Evolutionary conservation across 2,113 vertebrate species (phyloP).

Genomic region (Brevimyrus niger): DNA sequence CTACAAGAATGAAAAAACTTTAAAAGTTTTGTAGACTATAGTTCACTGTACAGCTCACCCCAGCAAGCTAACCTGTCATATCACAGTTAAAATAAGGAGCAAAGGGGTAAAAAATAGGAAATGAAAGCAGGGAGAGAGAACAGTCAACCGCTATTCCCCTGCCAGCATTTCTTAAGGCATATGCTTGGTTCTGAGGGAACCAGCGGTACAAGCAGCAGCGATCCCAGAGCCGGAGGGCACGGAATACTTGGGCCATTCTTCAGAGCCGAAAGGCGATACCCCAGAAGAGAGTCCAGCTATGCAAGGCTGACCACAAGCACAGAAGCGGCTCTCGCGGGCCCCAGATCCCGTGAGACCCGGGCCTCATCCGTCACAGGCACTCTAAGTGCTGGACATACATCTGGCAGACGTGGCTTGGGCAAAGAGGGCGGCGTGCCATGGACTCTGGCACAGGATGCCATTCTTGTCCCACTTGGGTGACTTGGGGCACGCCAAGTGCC

Average conservation of each 20-base stretch:
- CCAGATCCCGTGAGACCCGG: conserved; percentile 17
- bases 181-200: conserved; percentile 10
- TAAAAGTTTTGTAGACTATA: not conserved
- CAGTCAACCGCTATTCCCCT: not conserved
- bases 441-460: not conserved
- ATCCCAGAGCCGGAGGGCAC: conserved; percentile 35
- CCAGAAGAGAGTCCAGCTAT: conserved; percentile 23
- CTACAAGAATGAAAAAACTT: not conserved
- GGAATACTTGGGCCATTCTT: conserved; percentile 32
- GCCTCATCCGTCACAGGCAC: conserved; percentile 14
- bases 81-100: conserved; percentile 3
- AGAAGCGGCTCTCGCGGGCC: conserved; percentile 31
- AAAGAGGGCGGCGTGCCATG: not conserved
- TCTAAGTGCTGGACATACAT: not conserved
- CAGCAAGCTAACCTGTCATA: not conserved
- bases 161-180: not conserved
- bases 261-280: conserved; percentile 51
- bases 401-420: not conserved
- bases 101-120: not conserved
- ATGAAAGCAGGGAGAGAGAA: not conserved
- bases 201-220: conserved; percentile 39
- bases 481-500: not conserved
- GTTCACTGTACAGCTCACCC: not conserved
- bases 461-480: not conserved
- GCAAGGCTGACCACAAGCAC: conserved; percentile 36